Evolutionary conservation across 1,140 invertebrate species (phyloP), one percentile per base, ranked within the genome.

Genomic region (Subanguina moxae): DNA sequence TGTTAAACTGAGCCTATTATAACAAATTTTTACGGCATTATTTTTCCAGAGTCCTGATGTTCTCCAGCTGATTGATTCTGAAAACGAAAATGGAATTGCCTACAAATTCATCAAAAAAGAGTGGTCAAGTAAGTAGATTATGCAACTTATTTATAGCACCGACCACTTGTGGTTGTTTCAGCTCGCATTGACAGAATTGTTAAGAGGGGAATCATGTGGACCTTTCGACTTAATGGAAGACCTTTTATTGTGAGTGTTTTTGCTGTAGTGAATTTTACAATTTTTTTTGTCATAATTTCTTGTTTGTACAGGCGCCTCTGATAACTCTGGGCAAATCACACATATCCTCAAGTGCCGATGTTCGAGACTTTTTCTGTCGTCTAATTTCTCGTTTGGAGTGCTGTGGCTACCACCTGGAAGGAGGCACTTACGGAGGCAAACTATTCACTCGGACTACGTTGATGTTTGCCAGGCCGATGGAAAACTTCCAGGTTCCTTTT

Each of bases 351-450:
- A 32, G 42, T 27, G 58, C 27, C n/a, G 58, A 61, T 21, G 28
- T 32, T n/a, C 58, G 58, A 19, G 58, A 61, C 17, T 61, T 61
- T 17, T 19, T 61, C n/a, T 30, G 28, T 15, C 58, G 42, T 30
- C 27, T 61, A 19, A 61, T 61, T 61, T 19, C n/a, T 30, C 28
- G 28, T 21, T 17, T 61, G 58, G 58, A 61, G 19, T 30, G 58
- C 28, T 32, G 42, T 27, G 58, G 58, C 19, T 28, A 61, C 17
- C n/a, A n/a, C n/a, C n/a, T 61, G 8, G 28, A 61, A 43, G 58
- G 58, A 43, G 25, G 42, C 58, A 21, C 27, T 19, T 61, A 61
- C n/a, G n/a, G 1, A n/a, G 58, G 58, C n/a, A 61, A 61, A 28
- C n/a, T 61, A 7, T 61, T 61, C n/a, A 43, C 42, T n/a, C 58